These are phyloP conservation scores for Otocyon megalotis DNA, from an alignment of 2,113 vertebrate species.

Conservation along the genomic window DNA sequence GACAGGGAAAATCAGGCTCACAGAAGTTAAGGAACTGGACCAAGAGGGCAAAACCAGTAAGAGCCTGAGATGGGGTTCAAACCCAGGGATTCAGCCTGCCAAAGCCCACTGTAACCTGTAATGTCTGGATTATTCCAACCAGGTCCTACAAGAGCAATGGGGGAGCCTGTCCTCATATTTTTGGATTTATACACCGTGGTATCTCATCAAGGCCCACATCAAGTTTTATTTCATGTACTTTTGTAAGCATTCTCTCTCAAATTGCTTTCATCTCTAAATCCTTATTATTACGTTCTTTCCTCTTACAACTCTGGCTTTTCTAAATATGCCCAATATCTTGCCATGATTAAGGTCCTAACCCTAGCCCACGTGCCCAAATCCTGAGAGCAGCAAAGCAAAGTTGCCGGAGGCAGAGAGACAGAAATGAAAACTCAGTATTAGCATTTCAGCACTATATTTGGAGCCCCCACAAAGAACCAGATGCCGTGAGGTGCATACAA, in stretches of 20 bases:
- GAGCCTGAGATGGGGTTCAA: not conserved
- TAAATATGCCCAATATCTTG: constrained; percentile 61
- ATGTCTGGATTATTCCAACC: not conserved
- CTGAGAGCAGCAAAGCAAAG: constrained; percentile 47
- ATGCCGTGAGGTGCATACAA: not conserved
- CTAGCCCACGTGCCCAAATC: constrained; percentile 8
- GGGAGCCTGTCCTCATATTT: not conserved
- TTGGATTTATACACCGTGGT: not conserved
- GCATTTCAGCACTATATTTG: not conserved
- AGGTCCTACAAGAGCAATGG: not conserved
- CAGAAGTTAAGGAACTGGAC: not conserved
- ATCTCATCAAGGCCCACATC: constrained; percentile 35
- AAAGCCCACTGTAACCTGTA: not conserved
- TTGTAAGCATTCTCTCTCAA: constrained; percentile 41
- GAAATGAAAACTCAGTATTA: constrained; percentile 18
- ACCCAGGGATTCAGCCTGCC: not conserved
- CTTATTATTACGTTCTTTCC: constrained; percentile 56
- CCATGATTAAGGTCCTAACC: constrained; percentile 67
- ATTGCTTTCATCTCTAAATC: constrained; percentile 76
- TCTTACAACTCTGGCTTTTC: constrained; percentile 62
- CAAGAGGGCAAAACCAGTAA: not conserved
- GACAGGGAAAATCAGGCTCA: not conserved
- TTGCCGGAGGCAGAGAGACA: constrained; percentile 50
- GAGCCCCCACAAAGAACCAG: constrained; percentile 43
- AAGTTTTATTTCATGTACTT: constrained; percentile 56